Evolutionary conservation across 1,140 invertebrate species (phyloP), one percentile per base, ranked within the genome.

Genomic region (Chironomus tepperi): DNA sequence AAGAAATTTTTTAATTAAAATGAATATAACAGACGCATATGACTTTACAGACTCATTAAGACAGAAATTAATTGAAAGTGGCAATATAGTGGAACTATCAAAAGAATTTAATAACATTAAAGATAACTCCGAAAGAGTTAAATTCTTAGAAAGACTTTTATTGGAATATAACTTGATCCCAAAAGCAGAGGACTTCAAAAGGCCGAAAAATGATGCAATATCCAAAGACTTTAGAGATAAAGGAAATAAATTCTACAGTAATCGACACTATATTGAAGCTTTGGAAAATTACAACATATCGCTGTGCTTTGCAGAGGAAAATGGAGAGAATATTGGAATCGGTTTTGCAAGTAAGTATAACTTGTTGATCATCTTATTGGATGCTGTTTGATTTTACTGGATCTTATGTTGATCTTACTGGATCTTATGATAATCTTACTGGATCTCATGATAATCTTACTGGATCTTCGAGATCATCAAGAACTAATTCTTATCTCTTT

Each of bases 281-380:
- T 24, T 74, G 5, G 74, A 65, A 34, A 15, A 12, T 8, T 74
- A 74, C 12, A 74, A 74, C 21, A 21, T 42, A 15, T 64, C 47
- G 24, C 9, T 74, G 47, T 74, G 74, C 15, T 65, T 42, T 65
- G 47, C 5, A n/a, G 43, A 74, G 7, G 24, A 65, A 65, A 42
- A 57, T 34, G 18, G 34, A 9, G 74, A 74, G 65, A 5, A 9
- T 34, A 9, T 74, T 19, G 74, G 19, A 64, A 1, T 74, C 9
- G 43, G 24, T 43, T 74, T 24, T 57, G 74, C 74, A 2, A 74
- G 47, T 57, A 57, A 57, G 5, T 57, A 57, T 15, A 57, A 12
- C 12, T n/a, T n/a, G 12, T 15, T 57, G 5, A 0, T n/a, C 15
- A 1, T 12, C 12, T 57, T 57, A n/a, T 57, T 57, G 12, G n/a